Conservation (phyloP, 2,113 vertebrate genomes). For the Marmota monax region DNA sequence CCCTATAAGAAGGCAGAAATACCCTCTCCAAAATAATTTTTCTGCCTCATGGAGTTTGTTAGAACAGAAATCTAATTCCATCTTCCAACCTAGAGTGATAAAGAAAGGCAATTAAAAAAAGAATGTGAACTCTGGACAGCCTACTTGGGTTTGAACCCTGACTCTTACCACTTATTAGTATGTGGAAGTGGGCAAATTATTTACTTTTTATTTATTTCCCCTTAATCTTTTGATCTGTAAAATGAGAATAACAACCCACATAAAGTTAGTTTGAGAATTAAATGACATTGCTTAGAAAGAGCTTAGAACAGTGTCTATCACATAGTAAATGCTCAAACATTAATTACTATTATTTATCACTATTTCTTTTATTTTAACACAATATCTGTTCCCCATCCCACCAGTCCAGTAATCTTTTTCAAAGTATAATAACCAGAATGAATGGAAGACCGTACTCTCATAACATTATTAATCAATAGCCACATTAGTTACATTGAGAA, state of each 20-base stretch:
- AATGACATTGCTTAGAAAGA: neutral
- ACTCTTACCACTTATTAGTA: neutral
- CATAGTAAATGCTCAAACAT: neutral
- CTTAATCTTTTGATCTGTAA: conserved; percentile 16
- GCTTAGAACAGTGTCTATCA: neutral
- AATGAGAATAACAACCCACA: conserved; percentile 33
- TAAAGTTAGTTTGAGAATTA: conserved; percentile 23
- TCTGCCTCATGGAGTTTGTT: neutral
- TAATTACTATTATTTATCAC: neutral
- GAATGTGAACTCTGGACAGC: neutral
- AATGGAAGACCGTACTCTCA: neutral
- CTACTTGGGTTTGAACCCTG: neutral
- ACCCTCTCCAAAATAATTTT: neutral
- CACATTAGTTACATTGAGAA: neutral
- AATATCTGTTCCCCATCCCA: neutral
- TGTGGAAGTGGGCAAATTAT: neutral
- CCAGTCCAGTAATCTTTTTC: neutral
- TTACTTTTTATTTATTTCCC: conserved; percentile 3
- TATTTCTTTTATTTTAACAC: neutral
- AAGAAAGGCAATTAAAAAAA: neutral
- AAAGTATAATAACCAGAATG: conserved; percentile 7
- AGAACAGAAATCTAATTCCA: neutral
- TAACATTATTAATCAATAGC: neutral
- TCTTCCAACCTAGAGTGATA: neutral
- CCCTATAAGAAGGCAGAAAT: neutral